Evolutionary conservation across 2,888 invertebrate genomes (phyloP).

Genomic region (Drosophila algonquin): DNA sequence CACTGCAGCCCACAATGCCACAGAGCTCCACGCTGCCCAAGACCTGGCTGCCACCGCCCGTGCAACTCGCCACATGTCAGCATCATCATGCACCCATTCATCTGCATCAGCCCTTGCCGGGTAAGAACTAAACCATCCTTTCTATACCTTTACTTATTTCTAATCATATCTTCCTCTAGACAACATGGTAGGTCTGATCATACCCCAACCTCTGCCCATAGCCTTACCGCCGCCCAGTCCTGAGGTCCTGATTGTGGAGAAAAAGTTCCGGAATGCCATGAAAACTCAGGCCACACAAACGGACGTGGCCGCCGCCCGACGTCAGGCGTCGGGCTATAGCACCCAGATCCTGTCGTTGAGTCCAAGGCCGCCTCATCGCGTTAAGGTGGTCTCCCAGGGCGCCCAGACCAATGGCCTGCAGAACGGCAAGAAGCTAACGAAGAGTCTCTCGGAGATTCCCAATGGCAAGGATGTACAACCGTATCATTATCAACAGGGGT

Average conservation of each 20-base stretch:
- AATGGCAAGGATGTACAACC: slow-evolving; percentile 79
- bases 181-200: slow-evolving; percentile 66
- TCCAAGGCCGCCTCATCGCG: slow-evolving; percentile 91
- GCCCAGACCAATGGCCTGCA: slow-evolving; percentile 94
- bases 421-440: slow-evolving; percentile 90
- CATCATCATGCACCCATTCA: slow-evolving; percentile 80
- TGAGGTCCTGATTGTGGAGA: slow-evolving; percentile 86
- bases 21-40: slow-evolving; percentile 62
- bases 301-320: slow-evolving; percentile 84
- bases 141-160: accelerated
- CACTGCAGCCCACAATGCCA: slow-evolving; percentile 64
- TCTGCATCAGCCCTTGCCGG: slow-evolving; percentile 72
- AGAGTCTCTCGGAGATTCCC: slow-evolving; percentile 92
- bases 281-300: slow-evolving; percentile 97
- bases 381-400: slow-evolving; percentile 94
- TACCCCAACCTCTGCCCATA: slow-evolving; percentile 69
- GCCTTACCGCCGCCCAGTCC: slow-evolving; percentile 75
- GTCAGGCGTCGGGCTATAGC: slow-evolving; percentile 89
- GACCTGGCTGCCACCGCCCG: slow-evolving; percentile 63
- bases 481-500: slow-evolving; percentile 57
- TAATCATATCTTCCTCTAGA: slow-evolving; percentile 23
- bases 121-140: slow-evolving; percentile 22
- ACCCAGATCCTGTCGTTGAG: slow-evolving; percentile 89
- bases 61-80: slow-evolving; percentile 72
- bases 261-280: slow-evolving; percentile 92